Evolutionary conservation across 2,888 invertebrate species (phyloP), one percentile per base, ranked within the genome.

Genomic region (Liodrosophila aerea): DNA sequence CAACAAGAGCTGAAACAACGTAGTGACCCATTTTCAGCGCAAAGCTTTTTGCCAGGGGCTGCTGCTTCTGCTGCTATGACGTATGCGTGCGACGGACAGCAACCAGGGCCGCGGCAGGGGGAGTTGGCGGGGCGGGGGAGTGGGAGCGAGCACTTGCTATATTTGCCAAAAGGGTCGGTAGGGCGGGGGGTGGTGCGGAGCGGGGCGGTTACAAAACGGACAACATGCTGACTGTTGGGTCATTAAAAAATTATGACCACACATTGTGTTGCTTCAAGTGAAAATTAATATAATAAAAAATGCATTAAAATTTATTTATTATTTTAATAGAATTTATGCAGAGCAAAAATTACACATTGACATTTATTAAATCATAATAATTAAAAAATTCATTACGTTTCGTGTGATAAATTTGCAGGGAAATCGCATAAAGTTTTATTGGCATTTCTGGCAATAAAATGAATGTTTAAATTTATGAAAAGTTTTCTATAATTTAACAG

Each of bases 31-130:
- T 80, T 80, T 80, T 83, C 66, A 49, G 70, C 15, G 85, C 59
- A 85, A 80, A 85, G 84, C 84, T 83, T 85, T 75, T 74, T 75
- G 74, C 78, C 78, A 70, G 78, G 78, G 81, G 70, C 84, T 65
- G 65, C 62, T 50, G 41, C 31, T 22, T 22, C 22, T 53, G 60
- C 49, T 62, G 59, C 73, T 64, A 66, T 78, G 78, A 78, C 83
- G 78, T 78, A 82, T 76, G 73, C 81, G 62, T 69, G 36, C 51
- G 69, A 58, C 30, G 51, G 40, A 41, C 40, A 44, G 41, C 37
- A 18, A 43, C 1, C 29, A 12, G 1, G 41, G 41, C 40, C 29
- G n/a, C n/a, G n/a, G n/a, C 22, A 4, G 22, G 5, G 22, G 5
- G 22, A 22, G 22, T 22, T 22, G 22, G 22, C 3, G 22, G 22